Percentiles rank a stretch among this genome's conserved stretches.
Conservation (phyloP, 2,888 invertebrate species). For the Lepidonotus clava region DNA sequence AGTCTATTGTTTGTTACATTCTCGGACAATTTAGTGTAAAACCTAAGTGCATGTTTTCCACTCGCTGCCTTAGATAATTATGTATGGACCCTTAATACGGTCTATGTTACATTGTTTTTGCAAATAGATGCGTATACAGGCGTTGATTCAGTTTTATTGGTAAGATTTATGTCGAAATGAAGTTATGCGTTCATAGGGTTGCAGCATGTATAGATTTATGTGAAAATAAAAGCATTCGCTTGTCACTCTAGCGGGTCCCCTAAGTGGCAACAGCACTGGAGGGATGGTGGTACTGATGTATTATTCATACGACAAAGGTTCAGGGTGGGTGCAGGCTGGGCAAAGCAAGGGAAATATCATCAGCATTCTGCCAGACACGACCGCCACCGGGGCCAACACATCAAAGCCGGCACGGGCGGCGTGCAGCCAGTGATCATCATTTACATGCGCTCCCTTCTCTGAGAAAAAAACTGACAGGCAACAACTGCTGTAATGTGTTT, state of each 20-base stretch:
- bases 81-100: neutral
- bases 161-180: conserved; percentile 16
- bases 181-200: conserved; percentile 23
- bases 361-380: neutral
- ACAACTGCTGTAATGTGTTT: conserved; percentile 41
- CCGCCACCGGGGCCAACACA: conserved; percentile 13
- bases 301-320: conserved; percentile 27
- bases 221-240: conserved; percentile 46
- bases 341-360: neutral
- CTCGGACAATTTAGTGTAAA: neutral
- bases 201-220: conserved; percentile 37
- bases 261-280: conserved; percentile 12
- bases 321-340: conserved; percentile 1
- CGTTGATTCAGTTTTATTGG: neutral
- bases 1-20: too few species aligned
- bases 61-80: neutral
- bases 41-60: neutral
- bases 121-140: conserved; percentile 8
- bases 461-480: conserved; percentile 40
- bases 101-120: neutral
- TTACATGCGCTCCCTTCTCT: conserved; percentile 25
- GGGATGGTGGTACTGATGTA: neutral
- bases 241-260: conserved; percentile 10
- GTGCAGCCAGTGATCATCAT: conserved; percentile 30
- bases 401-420: neutral